Evolutionary conservation across 2,113 vertebrate genomes (phyloP).

Genomic region (Hippotragus niger): DNA sequence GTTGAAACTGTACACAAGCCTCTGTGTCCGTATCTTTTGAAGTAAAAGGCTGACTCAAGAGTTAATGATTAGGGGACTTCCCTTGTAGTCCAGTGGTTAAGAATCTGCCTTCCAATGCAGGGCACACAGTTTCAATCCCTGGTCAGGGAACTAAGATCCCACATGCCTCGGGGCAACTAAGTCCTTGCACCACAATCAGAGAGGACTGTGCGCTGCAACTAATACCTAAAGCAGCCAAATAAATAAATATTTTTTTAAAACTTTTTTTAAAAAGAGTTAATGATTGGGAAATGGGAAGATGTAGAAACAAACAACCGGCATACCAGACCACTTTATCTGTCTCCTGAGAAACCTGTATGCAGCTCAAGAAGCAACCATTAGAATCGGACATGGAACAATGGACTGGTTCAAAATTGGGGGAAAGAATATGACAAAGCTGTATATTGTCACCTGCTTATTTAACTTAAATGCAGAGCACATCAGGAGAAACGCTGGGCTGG

Average conservation of each 20-base stretch:
- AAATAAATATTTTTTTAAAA: neutral
- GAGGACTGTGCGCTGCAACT: neutral
- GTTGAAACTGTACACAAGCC: neutral
- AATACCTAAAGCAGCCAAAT: neutral
- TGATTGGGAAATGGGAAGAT: neutral
- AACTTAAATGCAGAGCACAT: neutral
- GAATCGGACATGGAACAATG: neutral
- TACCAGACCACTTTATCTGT: neutral
- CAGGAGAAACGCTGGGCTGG: neutral
- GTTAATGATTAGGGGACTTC: neutral
- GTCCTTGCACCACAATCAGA: neutral
- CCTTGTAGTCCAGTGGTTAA: neutral
- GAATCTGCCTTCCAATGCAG: neutral
- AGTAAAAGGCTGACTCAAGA: neutral
- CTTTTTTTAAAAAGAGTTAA: neutral
- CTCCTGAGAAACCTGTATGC: neutral
- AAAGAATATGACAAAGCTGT: neutral
- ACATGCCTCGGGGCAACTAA: neutral
- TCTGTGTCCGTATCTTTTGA: neutral
- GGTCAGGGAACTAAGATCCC: neutral
- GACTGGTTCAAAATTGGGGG: neutral
- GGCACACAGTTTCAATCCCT: neutral
- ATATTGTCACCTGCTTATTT: neutral
- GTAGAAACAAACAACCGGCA: neutral
- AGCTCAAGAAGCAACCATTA: neutral